Evolutionary conservation across 2,113 vertebrate genomes (phyloP).

Genomic region (Phoxinus phoxinus): DNA sequence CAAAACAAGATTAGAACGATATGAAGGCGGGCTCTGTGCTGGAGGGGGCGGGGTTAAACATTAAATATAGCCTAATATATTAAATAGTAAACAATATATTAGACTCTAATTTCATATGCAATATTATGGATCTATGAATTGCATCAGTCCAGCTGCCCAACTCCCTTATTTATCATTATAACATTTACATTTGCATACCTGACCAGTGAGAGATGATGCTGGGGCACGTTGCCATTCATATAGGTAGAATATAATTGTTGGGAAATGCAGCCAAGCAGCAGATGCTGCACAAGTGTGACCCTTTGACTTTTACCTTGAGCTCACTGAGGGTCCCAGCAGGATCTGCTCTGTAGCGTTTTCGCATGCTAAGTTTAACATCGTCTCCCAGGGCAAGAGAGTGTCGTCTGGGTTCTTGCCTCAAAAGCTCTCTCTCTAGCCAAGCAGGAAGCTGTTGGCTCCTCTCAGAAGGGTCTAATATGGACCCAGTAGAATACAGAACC

Average conservation of each 20-base stretch:
- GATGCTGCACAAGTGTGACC: background rate
- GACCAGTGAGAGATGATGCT: background rate
- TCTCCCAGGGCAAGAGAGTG: constrained; percentile 65
- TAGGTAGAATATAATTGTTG: background rate
- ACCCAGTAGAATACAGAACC: constrained; percentile 40
- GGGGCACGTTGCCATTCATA: constrained; percentile 27
- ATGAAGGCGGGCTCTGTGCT: background rate
- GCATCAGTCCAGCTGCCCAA: background rate
- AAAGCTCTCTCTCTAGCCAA: constrained; percentile 70
- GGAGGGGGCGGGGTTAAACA: background rate
- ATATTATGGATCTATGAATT: background rate
- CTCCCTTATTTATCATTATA: constrained; percentile 5
- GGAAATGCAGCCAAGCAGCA: background rate
- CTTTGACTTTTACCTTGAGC: constrained; percentile 66
- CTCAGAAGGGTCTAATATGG: background rate
- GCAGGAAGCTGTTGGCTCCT: constrained; percentile 33
- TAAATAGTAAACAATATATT: background rate
- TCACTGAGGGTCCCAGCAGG: constrained; percentile 54
- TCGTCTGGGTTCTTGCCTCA: constrained; percentile 61
- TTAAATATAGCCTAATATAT: background rate
- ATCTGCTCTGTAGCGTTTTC: background rate
- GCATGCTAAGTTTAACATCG: constrained; percentile 31
- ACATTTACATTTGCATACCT: background rate
- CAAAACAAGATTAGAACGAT: background rate
- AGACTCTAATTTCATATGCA: background rate